Percentiles rank a stretch among this genome's conserved stretches.
These are phyloP conservation scores for Montipora foliosa DNA, from an alignment of 64 coral and sea anemone species.

Conservation along the genomic window DNA sequence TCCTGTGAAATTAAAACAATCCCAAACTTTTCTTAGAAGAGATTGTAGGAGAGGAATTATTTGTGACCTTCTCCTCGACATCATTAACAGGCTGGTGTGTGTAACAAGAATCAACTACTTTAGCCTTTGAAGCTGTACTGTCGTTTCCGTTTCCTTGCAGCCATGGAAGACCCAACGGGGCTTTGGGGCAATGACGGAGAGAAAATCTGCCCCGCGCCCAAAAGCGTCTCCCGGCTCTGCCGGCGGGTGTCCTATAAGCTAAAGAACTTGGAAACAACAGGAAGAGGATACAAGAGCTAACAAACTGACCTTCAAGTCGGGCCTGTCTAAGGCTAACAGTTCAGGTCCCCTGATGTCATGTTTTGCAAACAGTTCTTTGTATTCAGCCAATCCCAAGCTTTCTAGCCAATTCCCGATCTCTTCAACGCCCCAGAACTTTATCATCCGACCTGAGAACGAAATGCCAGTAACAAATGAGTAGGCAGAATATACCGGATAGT, in stretches of 20 bases:
- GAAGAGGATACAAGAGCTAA: neutral
- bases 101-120: too few species aligned
- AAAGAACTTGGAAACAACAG: too few species aligned
- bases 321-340: conserved; percentile 71
- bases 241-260: too few species aligned
- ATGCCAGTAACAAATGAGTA: too few species aligned
- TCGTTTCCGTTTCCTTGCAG: too few species aligned
- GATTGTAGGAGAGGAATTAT: neutral
- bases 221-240: too few species aligned
- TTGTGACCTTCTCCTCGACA: neutral
- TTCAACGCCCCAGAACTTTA: conserved; percentile 90
- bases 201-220: too few species aligned
- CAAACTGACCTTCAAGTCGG: conserved; percentile 78
- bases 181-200: too few species aligned
- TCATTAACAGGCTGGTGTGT: too few species aligned
- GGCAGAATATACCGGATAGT: too few species aligned
- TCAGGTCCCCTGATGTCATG: conserved; percentile 87
- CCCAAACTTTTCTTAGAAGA: neutral
- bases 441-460: conserved; percentile 80
- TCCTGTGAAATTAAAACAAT: conserved; percentile 54
- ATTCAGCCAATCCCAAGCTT: conserved; percentile 77
- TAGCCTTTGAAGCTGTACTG: too few species aligned
- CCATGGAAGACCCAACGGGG: too few species aligned
- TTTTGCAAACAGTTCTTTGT: conserved; percentile 82
- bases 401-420: conserved; percentile 86